Conservation (phyloP, 1,140 invertebrate genomes). For the Linepithema humile region DNA sequence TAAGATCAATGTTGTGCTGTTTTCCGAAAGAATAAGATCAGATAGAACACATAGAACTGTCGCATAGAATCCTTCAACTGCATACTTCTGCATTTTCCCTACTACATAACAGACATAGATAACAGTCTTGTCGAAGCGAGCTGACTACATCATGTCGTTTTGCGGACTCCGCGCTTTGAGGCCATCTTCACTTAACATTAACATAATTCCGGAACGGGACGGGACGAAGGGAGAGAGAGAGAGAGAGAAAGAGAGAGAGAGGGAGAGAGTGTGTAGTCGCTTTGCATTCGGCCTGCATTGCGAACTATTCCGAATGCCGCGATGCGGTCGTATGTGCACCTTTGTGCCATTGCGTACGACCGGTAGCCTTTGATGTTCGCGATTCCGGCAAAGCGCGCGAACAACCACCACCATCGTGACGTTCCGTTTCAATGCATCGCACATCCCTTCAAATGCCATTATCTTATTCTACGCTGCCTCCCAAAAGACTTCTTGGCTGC, state of each 20-base stretch:
- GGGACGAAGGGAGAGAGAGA: background rate
- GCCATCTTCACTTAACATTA: constrained; percentile 24
- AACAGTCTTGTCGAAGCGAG: background rate
- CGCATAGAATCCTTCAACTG: background rate
- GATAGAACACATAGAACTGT: no score
- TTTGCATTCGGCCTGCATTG: constrained; percentile 8
- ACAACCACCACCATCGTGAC: background rate
- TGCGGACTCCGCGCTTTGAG: constrained; percentile 23
- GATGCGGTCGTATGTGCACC: constrained; percentile 35
- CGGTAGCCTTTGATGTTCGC: constrained; percentile 36
- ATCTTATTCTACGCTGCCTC: background rate
- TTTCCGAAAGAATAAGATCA: background rate
- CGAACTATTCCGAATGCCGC: constrained; percentile 32
- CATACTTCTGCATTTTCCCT: background rate
- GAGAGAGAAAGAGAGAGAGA: background rate
- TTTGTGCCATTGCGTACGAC: constrained; percentile 18
- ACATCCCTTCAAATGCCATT: constrained; percentile 25
- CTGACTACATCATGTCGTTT: background rate
- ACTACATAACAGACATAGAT: background rate
- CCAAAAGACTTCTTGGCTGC: constrained; percentile 10
- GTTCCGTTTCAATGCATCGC: constrained; percentile 10
- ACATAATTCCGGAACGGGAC: constrained; percentile 17
- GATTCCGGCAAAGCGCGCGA: constrained; percentile 1
- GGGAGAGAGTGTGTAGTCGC: background rate
- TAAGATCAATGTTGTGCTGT: background rate